Conservation (phyloP, 2,113 vertebrate species). For the Crypturellus undulatus region DNA sequence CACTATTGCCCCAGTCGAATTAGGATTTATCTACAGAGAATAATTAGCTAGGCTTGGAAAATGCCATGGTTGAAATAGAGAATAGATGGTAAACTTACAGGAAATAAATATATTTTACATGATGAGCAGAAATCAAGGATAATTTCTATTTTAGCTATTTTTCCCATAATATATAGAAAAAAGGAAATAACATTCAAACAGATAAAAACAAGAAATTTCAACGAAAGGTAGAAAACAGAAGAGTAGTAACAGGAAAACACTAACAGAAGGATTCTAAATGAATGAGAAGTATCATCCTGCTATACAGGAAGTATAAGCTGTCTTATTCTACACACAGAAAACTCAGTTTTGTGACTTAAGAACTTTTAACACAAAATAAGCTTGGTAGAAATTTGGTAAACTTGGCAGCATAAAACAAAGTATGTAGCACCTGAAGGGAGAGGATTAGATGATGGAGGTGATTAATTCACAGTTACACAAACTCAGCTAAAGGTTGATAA, state of each 20-base stretch:
- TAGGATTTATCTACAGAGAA: constrained; percentile 5
- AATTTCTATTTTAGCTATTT: background rate
- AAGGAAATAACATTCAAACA: background rate
- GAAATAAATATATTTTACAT: background rate
- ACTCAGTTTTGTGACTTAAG: background rate
- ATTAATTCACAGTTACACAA: constrained; percentile 29
- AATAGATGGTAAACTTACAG: background rate
- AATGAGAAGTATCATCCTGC: background rate
- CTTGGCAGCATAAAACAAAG: background rate
- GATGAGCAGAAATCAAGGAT: background rate
- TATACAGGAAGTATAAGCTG: background rate
- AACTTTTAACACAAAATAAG: background rate
- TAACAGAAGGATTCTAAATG: background rate
- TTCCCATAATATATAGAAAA: background rate
- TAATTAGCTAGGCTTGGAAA: background rate
- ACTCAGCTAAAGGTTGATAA: constrained; percentile 20
- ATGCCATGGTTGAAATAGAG: background rate
- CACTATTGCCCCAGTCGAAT: background rate
- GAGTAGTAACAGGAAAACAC: background rate
- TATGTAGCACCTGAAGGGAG: background rate
- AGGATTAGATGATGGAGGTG: background rate
- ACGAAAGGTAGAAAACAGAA: background rate
- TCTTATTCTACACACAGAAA: background rate
- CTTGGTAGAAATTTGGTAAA: background rate
- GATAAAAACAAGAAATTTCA: background rate